Evolutionary conservation across 2,113 vertebrate genomes (phyloP), one percentile per base, ranked within the genome.

Genomic region (Pachycephala philippinensis): DNA sequence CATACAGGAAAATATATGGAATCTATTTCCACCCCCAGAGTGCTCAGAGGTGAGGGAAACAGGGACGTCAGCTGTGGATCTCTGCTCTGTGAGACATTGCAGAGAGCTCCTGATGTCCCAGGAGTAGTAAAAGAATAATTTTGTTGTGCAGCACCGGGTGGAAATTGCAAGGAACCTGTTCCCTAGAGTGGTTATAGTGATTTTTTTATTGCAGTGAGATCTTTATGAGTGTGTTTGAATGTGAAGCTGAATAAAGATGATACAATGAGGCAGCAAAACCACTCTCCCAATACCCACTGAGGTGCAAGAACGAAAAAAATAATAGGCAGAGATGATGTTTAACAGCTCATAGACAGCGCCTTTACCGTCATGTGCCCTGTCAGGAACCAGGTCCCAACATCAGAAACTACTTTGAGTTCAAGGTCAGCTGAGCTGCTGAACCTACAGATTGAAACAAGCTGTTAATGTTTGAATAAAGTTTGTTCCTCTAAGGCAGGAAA

Each of bases 11-110:
- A 85, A 54, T 68, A 30, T 6, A 17, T 0, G 2, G 23, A 30
- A 54, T 5, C 6, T 0, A 4, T 30, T 50, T 50, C 49, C 23
- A 13, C 49, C 20, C 30, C 26, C 26, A 78, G 15, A 1, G 1
- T 28, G 7, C 2, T n/a, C 13, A 7, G 22, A 26, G 13, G 8
- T 66, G 70, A 65, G 45, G 7, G 26, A 50, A 30, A 66, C 0
- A 0, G 24, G 30, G 19, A 9, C 28, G 22, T 11, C 68, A 89
- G 6, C 19, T 57, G 13, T 18, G 20, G 9, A 14, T 42, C 15
- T 33, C 54, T 71, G 35, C 13, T 52, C 44, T 72, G 11, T 5
- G 6, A 40, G 50, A 60, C 7, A 10, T 6, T 53, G 20, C 54
- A 94, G 49, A 59, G 45, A 85, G 53, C 4, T 90, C n/a, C 54